Evolutionary conservation across 2,113 vertebrate species (phyloP).

Genomic region (Xenotilapia longispinis): DNA sequence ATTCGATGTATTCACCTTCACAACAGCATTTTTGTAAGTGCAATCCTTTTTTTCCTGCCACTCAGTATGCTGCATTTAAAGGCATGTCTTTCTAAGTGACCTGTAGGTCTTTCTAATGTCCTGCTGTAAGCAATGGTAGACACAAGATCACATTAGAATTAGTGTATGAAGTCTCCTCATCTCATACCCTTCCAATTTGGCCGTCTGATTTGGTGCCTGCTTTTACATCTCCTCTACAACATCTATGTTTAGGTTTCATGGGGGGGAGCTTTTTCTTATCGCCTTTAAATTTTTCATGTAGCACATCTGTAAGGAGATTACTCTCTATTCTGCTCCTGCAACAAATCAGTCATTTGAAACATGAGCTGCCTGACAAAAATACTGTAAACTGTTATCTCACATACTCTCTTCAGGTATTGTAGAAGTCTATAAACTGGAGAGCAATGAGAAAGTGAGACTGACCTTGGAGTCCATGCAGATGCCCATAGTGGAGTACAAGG

Average conservation of each 20-base stretch:
- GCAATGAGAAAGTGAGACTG: constrained; percentile 79
- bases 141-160: background rate
- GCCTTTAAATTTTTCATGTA: background rate
- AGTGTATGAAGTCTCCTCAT: background rate
- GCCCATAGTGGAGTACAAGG: constrained; percentile 82
- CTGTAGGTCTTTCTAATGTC: background rate
- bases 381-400: background rate
- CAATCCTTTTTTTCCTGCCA: background rate
- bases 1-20: background rate
- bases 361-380: background rate
- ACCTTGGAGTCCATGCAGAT: constrained; percentile 83
- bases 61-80: background rate
- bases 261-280: background rate
- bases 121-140: background rate
- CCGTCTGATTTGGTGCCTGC: background rate
- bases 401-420: constrained; percentile 27
- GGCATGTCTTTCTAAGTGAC: background rate
- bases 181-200: background rate
- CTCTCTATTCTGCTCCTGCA: background rate
- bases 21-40: background rate
- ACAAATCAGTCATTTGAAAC: background rate
- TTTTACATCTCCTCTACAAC: background rate
- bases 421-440: constrained; percentile 84
- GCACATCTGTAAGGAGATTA: background rate
- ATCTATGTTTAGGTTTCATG: background rate